Percentiles rank a stretch among this genome's conserved stretches.
Evolutionary conservation across 2,888 invertebrate genomes (phyloP).

Genomic region (Physocephala rufipes): DNA sequence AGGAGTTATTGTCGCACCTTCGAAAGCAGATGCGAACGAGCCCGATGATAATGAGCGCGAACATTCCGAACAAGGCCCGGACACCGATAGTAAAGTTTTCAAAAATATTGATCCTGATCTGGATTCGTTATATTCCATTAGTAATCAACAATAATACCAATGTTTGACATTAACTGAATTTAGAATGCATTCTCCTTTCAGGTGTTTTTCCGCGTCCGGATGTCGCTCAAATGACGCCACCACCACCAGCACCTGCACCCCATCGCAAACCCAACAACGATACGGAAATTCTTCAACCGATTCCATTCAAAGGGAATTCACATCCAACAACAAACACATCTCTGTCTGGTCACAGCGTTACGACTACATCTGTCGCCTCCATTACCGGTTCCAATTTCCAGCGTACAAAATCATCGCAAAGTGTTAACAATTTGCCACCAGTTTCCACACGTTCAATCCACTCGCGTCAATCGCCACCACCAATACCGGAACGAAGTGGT

Average conservation of each 20-base stretch:
- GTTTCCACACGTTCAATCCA: constrained; percentile 47
- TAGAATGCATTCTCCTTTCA: constrained; percentile 34
- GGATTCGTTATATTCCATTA: constrained; percentile 79
- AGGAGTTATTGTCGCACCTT: constrained; percentile 48
- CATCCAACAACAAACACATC: constrained; percentile 42
- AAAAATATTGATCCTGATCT: constrained; percentile 70
- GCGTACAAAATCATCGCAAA: constrained; percentile 42
- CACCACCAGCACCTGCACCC: constrained; percentile 80
- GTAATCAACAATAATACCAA: constrained; percentile 61
- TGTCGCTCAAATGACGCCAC: constrained; percentile 71
- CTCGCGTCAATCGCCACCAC: constrained; percentile 52
- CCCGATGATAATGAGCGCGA: constrained; percentile 47
- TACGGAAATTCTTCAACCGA: constrained; percentile 47
- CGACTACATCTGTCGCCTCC: constrained; percentile 43
- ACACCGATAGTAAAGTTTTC: constrained; percentile 63
- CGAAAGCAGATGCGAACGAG: constrained; percentile 15
- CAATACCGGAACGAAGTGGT: constrained; percentile 59
- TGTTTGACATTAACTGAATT: not conserved
- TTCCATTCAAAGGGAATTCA: constrained; percentile 45
- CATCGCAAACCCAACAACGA: constrained; percentile 69
- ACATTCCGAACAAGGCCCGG: constrained; percentile 61
- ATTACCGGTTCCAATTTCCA: constrained; percentile 45
- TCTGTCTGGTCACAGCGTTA: constrained; percentile 12
- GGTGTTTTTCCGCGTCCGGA: constrained; percentile 65
- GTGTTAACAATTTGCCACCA: constrained; percentile 37